These are phyloP conservation scores for Larimichthys crocea DNA, from an alignment of 2,113 vertebrate genomes.

Conservation along the genomic window DNA sequence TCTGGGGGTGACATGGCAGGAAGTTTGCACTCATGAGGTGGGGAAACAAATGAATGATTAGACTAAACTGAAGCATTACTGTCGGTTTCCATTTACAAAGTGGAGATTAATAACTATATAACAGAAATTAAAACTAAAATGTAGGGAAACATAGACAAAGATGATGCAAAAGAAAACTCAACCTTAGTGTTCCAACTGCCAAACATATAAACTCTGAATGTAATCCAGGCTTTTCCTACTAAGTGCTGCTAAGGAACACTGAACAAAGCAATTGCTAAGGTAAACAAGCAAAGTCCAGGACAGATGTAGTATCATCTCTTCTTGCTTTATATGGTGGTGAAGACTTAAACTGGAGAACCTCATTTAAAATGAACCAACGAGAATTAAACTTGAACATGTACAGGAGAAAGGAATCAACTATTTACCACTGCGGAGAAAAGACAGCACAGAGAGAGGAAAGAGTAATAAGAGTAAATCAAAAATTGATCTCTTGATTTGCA, in stretches of 20 bases:
- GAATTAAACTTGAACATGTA: neutral
- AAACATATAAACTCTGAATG: neutral
- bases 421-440: neutral
- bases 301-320: neutral
- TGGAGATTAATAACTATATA: neutral
- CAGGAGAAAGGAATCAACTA: neutral
- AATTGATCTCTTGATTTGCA: slow-evolving; percentile 10
- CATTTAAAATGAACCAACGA: neutral
- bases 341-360: neutral
- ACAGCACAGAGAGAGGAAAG: neutral
- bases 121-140: neutral
- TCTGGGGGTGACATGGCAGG: slow-evolving; percentile 3
- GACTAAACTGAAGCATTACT: neutral
- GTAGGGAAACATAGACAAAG: neutral
- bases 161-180: neutral
- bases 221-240: neutral
- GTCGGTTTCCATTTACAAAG: neutral
- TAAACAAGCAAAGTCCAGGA: neutral
- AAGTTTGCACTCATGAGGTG: neutral
- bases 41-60: neutral
- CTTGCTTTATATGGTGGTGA: neutral
- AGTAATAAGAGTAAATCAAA: neutral
- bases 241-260: no score
- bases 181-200: neutral
- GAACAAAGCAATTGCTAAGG: no score